Evolutionary conservation across 2,797 vertebrate genomes (phyloP).

Genomic region (Glyptemys insculpta): DNA sequence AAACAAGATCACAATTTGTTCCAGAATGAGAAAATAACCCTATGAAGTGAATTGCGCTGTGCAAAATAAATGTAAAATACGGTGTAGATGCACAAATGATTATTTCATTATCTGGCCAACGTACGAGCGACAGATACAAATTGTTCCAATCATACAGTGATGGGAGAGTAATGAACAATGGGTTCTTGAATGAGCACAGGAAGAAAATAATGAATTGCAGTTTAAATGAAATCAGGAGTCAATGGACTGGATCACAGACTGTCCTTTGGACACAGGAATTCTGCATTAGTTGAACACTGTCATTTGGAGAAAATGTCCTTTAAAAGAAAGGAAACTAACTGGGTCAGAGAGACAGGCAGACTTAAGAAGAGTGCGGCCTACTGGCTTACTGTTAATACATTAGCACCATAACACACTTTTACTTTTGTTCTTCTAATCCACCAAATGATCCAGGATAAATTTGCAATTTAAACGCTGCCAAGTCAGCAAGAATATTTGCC

Average conservation of each 20-base stretch:
- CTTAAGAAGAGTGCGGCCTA: neutral
- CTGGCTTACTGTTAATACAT: conserved; percentile 10
- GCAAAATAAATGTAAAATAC: conserved; percentile 81
- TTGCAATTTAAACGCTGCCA: neutral
- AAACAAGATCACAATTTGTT: conserved; percentile 74
- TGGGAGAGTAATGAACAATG: conserved; percentile 86
- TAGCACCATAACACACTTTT: conserved; percentile 5
- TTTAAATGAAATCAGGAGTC: conserved; percentile 83
- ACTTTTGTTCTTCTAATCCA: neutral
- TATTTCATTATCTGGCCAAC: conserved; percentile 85
- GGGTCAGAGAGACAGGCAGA: conserved; percentile 28
- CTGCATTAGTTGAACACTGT: conserved; percentile 68
- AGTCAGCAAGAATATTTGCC: neutral
- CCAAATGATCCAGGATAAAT: neutral
- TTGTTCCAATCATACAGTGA: conserved; percentile 83
- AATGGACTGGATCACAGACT: conserved; percentile 80
- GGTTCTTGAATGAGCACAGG: conserved; percentile 80
- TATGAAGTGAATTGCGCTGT: conserved; percentile 76
- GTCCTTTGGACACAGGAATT: conserved; percentile 78
- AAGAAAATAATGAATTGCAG: conserved; percentile 85
- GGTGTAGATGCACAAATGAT: conserved; percentile 82
- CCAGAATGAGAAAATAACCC: conserved; percentile 79
- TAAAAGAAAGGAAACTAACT: conserved; percentile 56
- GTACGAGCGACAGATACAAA: conserved; percentile 85
- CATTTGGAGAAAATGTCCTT: conserved; percentile 69